Percentiles rank a stretch among this genome's conserved stretches.
phyloP scores from a whole-genome alignment of 2,888 invertebrate genomes.

The Cephus pulcher region DNA sequence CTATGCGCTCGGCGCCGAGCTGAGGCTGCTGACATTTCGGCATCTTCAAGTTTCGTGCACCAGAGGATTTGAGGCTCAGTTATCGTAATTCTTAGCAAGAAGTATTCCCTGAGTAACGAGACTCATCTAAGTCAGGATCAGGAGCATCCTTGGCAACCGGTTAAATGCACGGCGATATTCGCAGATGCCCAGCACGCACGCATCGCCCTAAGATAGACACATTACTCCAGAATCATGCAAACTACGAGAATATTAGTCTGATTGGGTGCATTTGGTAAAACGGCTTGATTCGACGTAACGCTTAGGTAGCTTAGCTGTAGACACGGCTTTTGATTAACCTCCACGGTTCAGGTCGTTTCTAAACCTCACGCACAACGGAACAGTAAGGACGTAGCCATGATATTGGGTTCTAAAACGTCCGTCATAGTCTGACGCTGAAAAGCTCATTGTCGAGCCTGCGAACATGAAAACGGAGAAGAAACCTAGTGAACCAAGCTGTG shows the following conservation, averaged over 20 bases:
- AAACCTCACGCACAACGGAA: neutral
- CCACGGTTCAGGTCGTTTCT: neutral
- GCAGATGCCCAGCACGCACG: slow-evolving; percentile 6
- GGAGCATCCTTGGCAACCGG: slow-evolving; percentile 12
- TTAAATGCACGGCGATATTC: slow-evolving; percentile 32
- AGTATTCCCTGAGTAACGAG: neutral
- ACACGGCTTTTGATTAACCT: neutral
- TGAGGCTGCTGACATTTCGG: slow-evolving; percentile 45
- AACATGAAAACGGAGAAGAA: slow-evolving; percentile 66
- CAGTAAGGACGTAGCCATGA: neutral
- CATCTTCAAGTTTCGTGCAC: slow-evolving; percentile 33
- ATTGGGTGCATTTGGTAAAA: neutral
- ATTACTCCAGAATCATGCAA: slow-evolving; percentile 24
- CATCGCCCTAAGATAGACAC: neutral
- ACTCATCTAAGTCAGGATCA: neutral
- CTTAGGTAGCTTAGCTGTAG: neutral
- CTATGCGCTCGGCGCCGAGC: slow-evolving; percentile 37
- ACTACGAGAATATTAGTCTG: slow-evolving; percentile 19
- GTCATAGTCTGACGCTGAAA: neutral
- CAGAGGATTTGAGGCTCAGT: slow-evolving; percentile 2
- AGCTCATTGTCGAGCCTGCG: slow-evolving; percentile 22
- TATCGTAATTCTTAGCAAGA: neutral
- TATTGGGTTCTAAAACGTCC: neutral
- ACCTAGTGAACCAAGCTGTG: slow-evolving; percentile 59
- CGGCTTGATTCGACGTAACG: neutral